Evolutionary conservation across 1,140 invertebrate species (phyloP).

Genomic region (Neodiprion virginianus): DNA sequence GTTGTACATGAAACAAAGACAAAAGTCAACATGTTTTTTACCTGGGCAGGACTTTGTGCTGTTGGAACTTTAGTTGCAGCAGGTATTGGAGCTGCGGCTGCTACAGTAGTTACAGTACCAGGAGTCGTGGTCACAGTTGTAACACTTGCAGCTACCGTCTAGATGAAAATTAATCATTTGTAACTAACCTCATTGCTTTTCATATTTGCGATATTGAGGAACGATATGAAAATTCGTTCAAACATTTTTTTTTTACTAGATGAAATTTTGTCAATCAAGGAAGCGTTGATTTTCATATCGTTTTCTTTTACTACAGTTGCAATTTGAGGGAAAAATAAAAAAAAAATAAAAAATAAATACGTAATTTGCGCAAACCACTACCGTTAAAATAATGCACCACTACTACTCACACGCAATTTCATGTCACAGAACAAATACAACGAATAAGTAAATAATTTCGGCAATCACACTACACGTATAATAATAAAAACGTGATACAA

Average conservation of each 20-base stretch:
- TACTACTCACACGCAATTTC: neutral
- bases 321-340: neutral
- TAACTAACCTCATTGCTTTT: neutral
- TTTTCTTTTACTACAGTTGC: neutral
- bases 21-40: slow-evolving; percentile 32
- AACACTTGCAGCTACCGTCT: slow-evolving; percentile 56
- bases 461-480: neutral
- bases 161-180: slow-evolving; percentile 17
- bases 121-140: slow-evolving; percentile 47
- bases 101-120: slow-evolving; percentile 44
- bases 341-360: slow-evolving; percentile 2
- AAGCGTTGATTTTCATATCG: neutral
- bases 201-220: slow-evolving; percentile 16
- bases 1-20: slow-evolving; percentile 9
- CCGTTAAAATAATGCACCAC: neutral
- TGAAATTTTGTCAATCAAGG: no score
- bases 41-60: slow-evolving; percentile 48
- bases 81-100: slow-evolving; percentile 38
- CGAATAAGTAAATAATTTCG: neutral
- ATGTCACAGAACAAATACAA: neutral
- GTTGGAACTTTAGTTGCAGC: slow-evolving; percentile 36
- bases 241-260: neutral
- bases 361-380: neutral
- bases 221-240: slow-evolving; percentile 19
- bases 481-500: neutral